These are phyloP conservation scores for Zophobas morio DNA, from an alignment of 1,140 invertebrate species.

Conservation along the genomic window DNA sequence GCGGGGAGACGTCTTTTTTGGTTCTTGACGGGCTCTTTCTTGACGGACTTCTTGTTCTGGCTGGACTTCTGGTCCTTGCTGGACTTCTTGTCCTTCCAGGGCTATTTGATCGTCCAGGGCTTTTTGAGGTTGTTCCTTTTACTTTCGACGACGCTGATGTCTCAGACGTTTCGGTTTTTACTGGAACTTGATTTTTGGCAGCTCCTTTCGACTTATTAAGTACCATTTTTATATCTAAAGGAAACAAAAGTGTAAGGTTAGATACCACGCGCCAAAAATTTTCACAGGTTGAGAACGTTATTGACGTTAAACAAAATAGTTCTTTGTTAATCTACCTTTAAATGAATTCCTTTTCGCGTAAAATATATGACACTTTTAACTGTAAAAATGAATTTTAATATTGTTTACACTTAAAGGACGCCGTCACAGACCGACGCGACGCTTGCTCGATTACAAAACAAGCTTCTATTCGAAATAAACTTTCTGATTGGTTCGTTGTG, in stretches of 20 bases:
- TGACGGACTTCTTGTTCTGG: conserved; percentile 36
- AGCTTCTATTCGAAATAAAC: conserved; percentile 20
- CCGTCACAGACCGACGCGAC: conserved; percentile 22
- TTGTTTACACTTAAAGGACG: conserved; percentile 19
- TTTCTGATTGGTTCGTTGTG: conserved; percentile 22
- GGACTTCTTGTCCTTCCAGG: conserved; percentile 55
- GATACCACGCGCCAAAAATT: conserved; percentile 6
- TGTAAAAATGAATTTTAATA: conserved; percentile 1
- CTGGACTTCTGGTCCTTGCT: conserved; percentile 57
- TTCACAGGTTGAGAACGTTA: no score
- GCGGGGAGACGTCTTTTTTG: neutral
- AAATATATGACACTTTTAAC: neutral
- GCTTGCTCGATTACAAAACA: conserved; percentile 25
- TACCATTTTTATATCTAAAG: neutral
- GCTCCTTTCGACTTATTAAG: neutral
- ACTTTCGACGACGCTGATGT: neutral
- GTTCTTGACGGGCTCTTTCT: neutral
- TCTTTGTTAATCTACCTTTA: no score
- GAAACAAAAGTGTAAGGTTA: neutral
- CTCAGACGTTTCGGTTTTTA: conserved; percentile 9
- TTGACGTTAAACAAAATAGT: no score
- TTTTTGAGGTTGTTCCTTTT: conserved; percentile 16
- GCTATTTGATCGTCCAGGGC: conserved; percentile 24
- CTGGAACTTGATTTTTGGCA: neutral
- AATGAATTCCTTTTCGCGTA: no score